Evolutionary conservation across 2,113 vertebrate genomes (phyloP), one percentile per base, ranked within the genome.

Genomic region (Otis tarda): DNA sequence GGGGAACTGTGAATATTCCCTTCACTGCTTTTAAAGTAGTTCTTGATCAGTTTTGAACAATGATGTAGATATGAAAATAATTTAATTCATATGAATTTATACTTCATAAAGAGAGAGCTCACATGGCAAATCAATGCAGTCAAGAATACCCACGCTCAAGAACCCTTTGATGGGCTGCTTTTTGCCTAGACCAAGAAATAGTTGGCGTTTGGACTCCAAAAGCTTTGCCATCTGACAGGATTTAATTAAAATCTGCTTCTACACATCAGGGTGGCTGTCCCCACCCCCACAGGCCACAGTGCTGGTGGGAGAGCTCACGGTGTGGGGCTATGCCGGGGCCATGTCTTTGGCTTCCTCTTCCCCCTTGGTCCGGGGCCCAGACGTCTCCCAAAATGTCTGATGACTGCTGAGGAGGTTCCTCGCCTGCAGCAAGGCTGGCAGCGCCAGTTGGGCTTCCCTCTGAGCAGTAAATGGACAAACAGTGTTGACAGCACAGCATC

Each of bases 161-260:
- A 18, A 24, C 12, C 16, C 52, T 71, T 56, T 37, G 63, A 21
- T 18, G 14, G n/a, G 37, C 23, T 80, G 7, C n/a, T 85, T 14
- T 65, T 57, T 74, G 28, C 63, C 89, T 24, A 41, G 50, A 35
- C 28, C 2, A 12, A 76, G 57, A 69, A 71, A 15, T 25, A 60
- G 24, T 6, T 45, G 56, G 19, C 3, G 1, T 60, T 91, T 70
- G 71, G 59, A 64, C 49, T 67, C 68, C 63, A 70, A 56, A 56
- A 83, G 79, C 47, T 70, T 63, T 93, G 68, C 78, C 87, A 85
- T 60, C 87, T 86, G 94, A 60, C 60, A 65, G 10, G 59, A 67
- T 67, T 83, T 94, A 89, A 97, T 95, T 90, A 95, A 80, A 96
- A 76, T 30, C 59, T 68, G 14, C 21, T 85, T 53, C 24, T 47